Evolutionary conservation across 2,888 invertebrate genomes (phyloP), one percentile per base, ranked within the genome.

Genomic region (Archips xylosteana): DNA sequence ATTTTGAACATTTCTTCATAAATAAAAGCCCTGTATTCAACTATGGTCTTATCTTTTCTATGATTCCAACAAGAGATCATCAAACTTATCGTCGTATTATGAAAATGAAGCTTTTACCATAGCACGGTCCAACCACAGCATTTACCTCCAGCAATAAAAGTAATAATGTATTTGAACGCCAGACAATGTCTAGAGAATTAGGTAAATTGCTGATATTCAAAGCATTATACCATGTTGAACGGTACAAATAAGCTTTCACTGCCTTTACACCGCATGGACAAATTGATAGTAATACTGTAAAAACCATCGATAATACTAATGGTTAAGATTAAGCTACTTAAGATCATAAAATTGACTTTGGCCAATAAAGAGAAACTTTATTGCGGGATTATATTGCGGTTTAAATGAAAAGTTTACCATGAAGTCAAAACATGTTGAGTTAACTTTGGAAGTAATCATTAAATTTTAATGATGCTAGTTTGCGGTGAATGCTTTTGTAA

Each of bases 211-310:
- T 74, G 76, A 76, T 79, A 65, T 79, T 78, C 64, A 71, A 77
- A 75, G 76, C 77, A 81, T 85, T 82, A 86, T 81, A 78, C 76
- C 74, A 77, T 77, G 81, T 81, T 80, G 82, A 85, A 82, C 80
- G 77, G 78, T 77, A 82, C 78, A 80, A 83, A 81, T 85, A 80
- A 82, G 85, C 87, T 90, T 91, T 90, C 86, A 82, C 88, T 84
- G 76, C 80, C 83, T 84, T 83, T 82, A 85, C 79, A 79, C 76
- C 77, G 77, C 78, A 81, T 77, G 80, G 79, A 79, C 75, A 80
- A 78, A 82, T 83, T 82, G 80, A 84, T 84, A 82, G 80, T 79
- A 80, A 82, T 75, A 74, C 76, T 74, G 78, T 81, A 85, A 86
- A 86, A 84, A 85, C 80, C 78, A 77, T 82, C 81, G 81, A 84